These are phyloP conservation scores for Ichneumoninae sp. DNA, from an alignment of 2,888 invertebrate genomes.

Conservation along the genomic window DNA sequence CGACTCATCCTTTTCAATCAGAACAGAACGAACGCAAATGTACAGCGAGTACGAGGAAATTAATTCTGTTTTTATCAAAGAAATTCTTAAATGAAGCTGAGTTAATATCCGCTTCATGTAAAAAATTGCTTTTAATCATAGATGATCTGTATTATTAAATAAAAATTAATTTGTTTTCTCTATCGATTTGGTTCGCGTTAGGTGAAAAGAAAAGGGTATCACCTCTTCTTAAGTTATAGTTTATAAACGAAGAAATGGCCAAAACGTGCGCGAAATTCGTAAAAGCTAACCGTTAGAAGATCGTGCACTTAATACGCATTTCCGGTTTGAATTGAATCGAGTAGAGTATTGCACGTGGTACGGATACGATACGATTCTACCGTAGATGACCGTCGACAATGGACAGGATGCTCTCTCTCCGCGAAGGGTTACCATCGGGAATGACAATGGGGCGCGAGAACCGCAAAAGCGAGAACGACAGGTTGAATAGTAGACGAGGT, in stretches of 20 bases:
- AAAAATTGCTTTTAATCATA: background rate
- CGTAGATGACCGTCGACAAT: conserved; percentile 76
- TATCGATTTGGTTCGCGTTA: background rate
- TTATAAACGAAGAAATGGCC: background rate
- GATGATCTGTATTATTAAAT: background rate
- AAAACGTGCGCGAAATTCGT: background rate
- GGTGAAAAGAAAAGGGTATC: background rate
- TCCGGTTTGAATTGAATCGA: conserved; percentile 46
- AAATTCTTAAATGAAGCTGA: background rate
- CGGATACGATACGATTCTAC: background rate
- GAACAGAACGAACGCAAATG: background rate
- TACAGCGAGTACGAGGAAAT: background rate
- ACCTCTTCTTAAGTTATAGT: background rate
- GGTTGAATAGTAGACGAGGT: conserved; percentile 72
- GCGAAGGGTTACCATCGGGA: conserved; percentile 80
- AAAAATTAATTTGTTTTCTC: background rate
- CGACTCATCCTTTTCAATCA: background rate
- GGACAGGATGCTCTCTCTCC: conserved; percentile 78
- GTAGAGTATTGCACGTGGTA: conserved; percentile 2
- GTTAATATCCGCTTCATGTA: background rate
- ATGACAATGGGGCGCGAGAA: conserved; percentile 80
- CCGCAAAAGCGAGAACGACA: conserved; percentile 80
- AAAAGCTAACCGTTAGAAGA: conserved; percentile 8
- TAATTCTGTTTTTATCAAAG: background rate
- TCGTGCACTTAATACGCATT: conserved; percentile 47